phyloP scores from a whole-genome alignment of 1,140 invertebrate genomes.

The Adoxophyes honmai region DNA sequence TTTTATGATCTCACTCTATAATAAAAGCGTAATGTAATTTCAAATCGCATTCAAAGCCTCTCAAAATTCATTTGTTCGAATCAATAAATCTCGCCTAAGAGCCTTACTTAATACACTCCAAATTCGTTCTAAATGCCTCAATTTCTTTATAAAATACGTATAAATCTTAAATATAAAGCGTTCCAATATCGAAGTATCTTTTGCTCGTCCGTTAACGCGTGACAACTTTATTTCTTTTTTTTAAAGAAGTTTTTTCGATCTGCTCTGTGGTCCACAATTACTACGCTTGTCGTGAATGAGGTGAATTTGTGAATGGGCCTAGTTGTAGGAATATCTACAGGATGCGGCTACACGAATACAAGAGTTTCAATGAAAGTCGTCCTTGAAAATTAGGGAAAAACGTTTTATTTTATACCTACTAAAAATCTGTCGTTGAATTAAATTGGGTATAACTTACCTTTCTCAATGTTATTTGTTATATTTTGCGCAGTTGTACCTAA shows the following conservation, averaged over 20 bases:
- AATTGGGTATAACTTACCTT: too few relatives aligned
- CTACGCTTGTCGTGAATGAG: conserved; percentile 44
- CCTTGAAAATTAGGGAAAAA: too few relatives aligned
- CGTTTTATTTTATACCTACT: too few relatives aligned
- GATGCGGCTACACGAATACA: conserved; percentile 16
- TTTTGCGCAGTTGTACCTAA: too few relatives aligned
- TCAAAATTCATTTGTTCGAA: conserved; percentile 7
- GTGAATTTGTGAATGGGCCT: conserved; percentile 28
- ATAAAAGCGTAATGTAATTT: neutral
- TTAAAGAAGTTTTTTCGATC: conserved; percentile 21
- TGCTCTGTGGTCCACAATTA: conserved; percentile 44
- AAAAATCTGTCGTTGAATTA: too few relatives aligned
- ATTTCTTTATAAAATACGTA: conserved; percentile 54
- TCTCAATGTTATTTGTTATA: too few relatives aligned
- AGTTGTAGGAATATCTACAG: conserved; percentile 25
- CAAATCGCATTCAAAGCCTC: neutral
- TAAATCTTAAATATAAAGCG: conserved; percentile 43
- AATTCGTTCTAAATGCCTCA: conserved; percentile 21
- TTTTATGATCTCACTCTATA: too few relatives aligned
- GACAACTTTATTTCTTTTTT: conserved; percentile 43
- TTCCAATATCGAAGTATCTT: conserved; percentile 27
- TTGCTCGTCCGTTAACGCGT: conserved; percentile 31
- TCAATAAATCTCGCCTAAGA: conserved; percentile 25
- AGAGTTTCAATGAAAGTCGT: too few relatives aligned
- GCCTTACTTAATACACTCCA: conserved; percentile 19